Evolutionary conservation across 2,797 vertebrate genomes (phyloP).

Genomic region (Phylloscopus collybita): DNA sequence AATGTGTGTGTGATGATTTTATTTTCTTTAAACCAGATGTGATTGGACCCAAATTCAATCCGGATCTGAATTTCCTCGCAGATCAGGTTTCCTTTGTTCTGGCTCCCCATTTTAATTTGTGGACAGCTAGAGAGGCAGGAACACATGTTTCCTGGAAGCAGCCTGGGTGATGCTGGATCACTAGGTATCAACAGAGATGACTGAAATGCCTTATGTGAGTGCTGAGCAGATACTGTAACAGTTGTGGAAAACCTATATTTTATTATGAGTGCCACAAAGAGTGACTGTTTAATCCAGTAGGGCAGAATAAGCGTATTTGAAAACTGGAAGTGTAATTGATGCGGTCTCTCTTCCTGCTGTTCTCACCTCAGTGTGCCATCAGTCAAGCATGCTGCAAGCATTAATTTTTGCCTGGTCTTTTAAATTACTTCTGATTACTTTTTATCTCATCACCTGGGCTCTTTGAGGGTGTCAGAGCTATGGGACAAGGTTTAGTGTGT

Average conservation of each 20-base stretch:
- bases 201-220: neutral
- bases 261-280: neutral
- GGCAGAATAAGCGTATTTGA: neutral
- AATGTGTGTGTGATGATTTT: neutral
- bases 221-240: neutral
- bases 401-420: neutral
- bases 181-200: neutral
- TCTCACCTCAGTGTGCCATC: neutral
- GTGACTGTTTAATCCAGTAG: neutral
- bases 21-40: neutral
- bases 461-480: neutral
- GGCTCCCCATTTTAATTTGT: neutral
- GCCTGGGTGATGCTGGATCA: neutral
- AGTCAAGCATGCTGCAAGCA: neutral
- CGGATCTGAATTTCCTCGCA: neutral
- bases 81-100: conserved; percentile 12
- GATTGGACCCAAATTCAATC: neutral
- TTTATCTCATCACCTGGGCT: neutral
- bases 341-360: neutral
- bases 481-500: neutral
- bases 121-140: neutral
- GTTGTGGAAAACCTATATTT: neutral
- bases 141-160: neutral
- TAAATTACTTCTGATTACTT: neutral
- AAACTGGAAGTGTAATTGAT: neutral